Evolutionary conservation across 2,888 invertebrate genomes (phyloP).

Genomic region (Aleiodes alternator): DNA sequence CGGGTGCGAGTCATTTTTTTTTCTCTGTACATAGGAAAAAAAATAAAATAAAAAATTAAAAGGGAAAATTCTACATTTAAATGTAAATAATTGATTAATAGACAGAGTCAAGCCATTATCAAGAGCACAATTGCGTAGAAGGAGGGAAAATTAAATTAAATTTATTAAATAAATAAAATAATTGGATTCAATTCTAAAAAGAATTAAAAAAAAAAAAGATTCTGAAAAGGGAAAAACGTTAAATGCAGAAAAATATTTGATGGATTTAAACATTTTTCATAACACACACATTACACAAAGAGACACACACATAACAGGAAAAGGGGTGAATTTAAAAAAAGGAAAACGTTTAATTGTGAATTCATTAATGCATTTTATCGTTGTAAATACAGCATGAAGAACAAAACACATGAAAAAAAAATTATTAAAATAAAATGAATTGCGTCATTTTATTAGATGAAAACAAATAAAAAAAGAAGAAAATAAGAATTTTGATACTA

Average conservation of each 20-base stretch:
- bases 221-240: conserved; percentile 26
- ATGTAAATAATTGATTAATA: conserved; percentile 70
- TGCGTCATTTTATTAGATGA: conserved; percentile 36
- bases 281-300: conserved; percentile 19
- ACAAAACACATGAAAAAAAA: conserved; percentile 41
- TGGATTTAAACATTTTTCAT: conserved; percentile 19
- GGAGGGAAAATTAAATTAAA: conserved; percentile 44
- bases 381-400: conserved; percentile 68
- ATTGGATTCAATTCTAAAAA: too few relatives aligned
- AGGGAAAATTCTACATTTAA: conserved; percentile 64
- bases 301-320: conserved; percentile 18
- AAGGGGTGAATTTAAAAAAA: conserved; percentile 57
- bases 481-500: conserved; percentile 56
- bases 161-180: conserved; percentile 55
- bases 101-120: conserved; percentile 72
- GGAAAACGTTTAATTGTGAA: conserved; percentile 42
- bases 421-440: conserved; percentile 15
- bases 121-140: conserved; percentile 63
- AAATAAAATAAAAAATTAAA: neutral
- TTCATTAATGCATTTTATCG: conserved; percentile 69
- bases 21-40: conserved; percentile 70
- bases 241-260: conserved; percentile 33
- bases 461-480: neutral
- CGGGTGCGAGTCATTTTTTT: conserved; percentile 73
- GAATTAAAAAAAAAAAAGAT: too few relatives aligned